Evolutionary conservation across 2,113 vertebrate genomes (phyloP).

Genomic region (Eudyptes chrysolophus): DNA sequence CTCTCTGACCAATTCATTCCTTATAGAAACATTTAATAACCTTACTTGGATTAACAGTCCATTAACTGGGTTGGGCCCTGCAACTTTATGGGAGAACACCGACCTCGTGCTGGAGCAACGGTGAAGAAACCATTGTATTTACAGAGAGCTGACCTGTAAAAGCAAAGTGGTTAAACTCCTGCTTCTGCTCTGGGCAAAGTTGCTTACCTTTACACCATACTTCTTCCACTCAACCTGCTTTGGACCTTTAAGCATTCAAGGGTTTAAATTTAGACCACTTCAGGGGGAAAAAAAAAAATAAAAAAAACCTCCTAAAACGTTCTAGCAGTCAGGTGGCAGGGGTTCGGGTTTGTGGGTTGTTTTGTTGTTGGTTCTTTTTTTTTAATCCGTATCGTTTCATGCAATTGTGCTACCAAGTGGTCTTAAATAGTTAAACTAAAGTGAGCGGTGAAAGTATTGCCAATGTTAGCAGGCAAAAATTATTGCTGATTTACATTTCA

Average conservation of each 20-base stretch:
- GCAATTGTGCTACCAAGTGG: not conserved
- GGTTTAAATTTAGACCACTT: not conserved
- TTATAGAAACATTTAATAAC: not conserved
- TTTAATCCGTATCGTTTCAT: not conserved
- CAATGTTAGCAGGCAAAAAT: not conserved
- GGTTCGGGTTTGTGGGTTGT: not conserved
- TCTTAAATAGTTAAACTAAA: not conserved
- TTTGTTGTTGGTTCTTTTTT: not conserved
- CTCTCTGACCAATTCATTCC: not conserved
- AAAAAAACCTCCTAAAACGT: not conserved
- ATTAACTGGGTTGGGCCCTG: not conserved
- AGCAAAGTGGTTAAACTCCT: not conserved
- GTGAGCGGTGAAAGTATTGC: not conserved
- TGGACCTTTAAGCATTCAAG: not conserved
- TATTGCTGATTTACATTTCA: not conserved
- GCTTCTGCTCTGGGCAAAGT: not conserved
- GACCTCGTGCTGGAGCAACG: not conserved
- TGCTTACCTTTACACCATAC: not conserved
- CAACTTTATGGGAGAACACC: not conserved
- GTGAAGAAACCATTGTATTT: not conserved
- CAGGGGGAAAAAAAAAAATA: fast-evolving
- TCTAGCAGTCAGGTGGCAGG: not conserved
- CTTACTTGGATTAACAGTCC: not conserved
- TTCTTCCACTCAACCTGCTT: not conserved
- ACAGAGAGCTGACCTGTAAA: not conserved